Conservation (phyloP, 2,113 vertebrate genomes). For the Mionectes macconnelli region DNA sequence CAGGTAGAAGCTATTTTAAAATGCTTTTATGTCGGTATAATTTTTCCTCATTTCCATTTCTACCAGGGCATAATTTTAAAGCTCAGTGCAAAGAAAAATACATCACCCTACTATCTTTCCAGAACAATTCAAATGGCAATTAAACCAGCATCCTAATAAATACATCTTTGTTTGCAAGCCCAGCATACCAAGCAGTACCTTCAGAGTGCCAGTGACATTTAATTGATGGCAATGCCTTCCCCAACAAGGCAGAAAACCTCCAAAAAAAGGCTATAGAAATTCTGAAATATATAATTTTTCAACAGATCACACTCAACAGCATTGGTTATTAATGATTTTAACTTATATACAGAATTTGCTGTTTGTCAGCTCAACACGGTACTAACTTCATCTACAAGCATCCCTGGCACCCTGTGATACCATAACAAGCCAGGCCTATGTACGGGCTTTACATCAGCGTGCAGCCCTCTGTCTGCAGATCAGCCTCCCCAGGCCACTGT, state of each 20-base stretch:
- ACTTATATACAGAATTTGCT: not conserved
- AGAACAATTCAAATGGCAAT: not conserved
- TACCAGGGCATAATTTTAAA: not conserved
- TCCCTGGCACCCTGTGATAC: not conserved
- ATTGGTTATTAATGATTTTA: not conserved
- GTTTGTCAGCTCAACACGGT: fast-evolving
- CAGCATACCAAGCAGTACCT: not conserved
- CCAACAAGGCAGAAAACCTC: not conserved
- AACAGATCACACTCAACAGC: not conserved
- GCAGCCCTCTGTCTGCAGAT: not conserved
- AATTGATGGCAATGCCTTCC: not conserved
- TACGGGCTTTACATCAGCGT: fast-evolving
- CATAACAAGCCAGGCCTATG: not conserved
- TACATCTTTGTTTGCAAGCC: not conserved
- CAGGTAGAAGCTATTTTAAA: not conserved
- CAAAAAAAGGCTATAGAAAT: not conserved
- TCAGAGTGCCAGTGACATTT: not conserved
- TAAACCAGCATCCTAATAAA: not conserved
- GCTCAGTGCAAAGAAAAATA: not conserved
- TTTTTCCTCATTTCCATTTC: not conserved
- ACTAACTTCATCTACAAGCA: not conserved
- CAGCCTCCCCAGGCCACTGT: not conserved
- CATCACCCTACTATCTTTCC: not conserved
- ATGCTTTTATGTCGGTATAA: not conserved
- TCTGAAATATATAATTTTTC: not conserved